These are phyloP conservation scores for Lordiphosa collinella DNA, from an alignment of 1,140 invertebrate genomes.

Conservation along the genomic window DNA sequence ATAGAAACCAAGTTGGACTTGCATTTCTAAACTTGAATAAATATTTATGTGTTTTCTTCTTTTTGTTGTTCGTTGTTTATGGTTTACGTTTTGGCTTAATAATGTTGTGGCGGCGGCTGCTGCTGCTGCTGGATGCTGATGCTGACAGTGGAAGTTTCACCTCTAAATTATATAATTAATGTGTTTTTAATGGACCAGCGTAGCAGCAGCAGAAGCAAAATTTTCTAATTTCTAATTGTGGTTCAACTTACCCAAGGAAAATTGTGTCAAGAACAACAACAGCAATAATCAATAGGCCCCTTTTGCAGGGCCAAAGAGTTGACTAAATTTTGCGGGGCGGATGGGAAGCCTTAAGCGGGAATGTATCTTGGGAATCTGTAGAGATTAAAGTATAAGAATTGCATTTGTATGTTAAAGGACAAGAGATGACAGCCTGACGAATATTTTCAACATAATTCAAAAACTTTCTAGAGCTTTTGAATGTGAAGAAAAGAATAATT, in stretches of 20 bases:
- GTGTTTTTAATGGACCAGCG: constrained; percentile 53
- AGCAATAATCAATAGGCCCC: constrained; percentile 10
- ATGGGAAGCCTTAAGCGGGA: too few species aligned
- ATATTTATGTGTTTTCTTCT: constrained; percentile 41
- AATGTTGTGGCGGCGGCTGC: constrained; percentile 17
- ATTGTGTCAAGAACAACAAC: neutral
- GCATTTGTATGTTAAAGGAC: too few species aligned
- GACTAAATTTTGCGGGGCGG: too few species aligned
- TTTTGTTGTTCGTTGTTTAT: constrained; percentile 41
- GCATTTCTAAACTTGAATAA: constrained; percentile 28
- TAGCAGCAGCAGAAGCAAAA: constrained; percentile 16
- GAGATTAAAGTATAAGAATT: too few species aligned
- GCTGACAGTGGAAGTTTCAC: constrained; percentile 72
- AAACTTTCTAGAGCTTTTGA: too few species aligned
- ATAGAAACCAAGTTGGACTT: constrained; percentile 30
- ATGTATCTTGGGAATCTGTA: too few species aligned
- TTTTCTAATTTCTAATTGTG: constrained; percentile 12
- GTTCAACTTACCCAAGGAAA: constrained; percentile 28
- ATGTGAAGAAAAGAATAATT: too few species aligned
- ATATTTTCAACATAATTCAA: too few species aligned
- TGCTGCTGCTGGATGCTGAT: constrained; percentile 36
- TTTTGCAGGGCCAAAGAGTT: neutral
- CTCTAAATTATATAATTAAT: constrained; percentile 69
- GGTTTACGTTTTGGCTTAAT: constrained; percentile 58
- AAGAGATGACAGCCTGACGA: too few species aligned